These are phyloP conservation scores for Thermophis baileyi DNA, from an alignment of 2,113 vertebrate species.

Conservation along the genomic window DNA sequence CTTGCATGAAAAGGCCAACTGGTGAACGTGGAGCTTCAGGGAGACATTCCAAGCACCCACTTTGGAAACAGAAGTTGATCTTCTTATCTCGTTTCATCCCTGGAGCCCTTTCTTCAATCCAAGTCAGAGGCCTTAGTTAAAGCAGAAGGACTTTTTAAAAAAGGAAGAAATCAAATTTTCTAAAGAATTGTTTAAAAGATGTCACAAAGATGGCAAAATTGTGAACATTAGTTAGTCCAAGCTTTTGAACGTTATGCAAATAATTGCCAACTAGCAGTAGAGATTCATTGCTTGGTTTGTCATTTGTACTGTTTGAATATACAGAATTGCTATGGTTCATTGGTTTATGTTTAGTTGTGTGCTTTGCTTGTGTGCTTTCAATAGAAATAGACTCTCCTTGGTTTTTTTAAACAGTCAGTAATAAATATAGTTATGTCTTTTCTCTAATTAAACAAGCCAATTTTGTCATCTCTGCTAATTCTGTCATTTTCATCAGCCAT, in stretches of 20 bases:
- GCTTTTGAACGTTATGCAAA: background rate
- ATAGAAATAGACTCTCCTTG: background rate
- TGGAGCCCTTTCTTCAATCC: constrained; percentile 88
- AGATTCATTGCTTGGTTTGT: background rate
- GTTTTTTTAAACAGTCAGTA: background rate
- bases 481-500: background rate
- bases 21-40: constrained; percentile 69
- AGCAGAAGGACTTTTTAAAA: constrained; percentile 33
- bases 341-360: background rate
- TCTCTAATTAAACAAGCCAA: background rate
- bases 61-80: constrained; percentile 84
- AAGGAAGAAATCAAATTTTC: background rate
- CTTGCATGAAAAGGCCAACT: constrained; percentile 90
- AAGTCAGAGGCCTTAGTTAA: constrained; percentile 77
- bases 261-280: background rate
- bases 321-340: background rate
- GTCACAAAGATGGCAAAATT: background rate
- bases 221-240: background rate
- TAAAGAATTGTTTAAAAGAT: background rate
- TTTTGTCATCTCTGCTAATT: background rate
- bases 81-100: constrained; percentile 79
- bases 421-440: background rate
- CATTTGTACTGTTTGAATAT: background rate
- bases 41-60: constrained; percentile 75
- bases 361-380: background rate